Evolutionary conservation across 2,888 invertebrate species (phyloP).

Genomic region (Erebia ligea): DNA sequence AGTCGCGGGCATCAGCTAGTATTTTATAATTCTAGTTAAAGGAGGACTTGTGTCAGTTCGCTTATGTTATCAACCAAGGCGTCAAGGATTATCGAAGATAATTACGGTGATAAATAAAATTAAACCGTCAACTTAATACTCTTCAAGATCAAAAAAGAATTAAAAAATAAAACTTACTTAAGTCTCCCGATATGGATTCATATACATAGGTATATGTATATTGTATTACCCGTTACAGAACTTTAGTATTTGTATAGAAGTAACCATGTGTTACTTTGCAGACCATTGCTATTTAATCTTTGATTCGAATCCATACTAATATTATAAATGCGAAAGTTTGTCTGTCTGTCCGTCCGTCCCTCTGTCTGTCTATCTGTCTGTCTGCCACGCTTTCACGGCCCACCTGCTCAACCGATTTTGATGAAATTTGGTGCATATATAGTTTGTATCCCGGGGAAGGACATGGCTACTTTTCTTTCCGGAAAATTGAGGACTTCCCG

Average conservation of each 20-base stretch:
- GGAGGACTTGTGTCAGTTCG: constrained; percentile 24
- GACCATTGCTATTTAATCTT: background rate
- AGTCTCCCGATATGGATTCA: background rate
- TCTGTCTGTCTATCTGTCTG: no score
- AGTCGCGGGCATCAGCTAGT: no score
- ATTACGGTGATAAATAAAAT: constrained; percentile 19
- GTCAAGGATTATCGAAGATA: constrained; percentile 24
- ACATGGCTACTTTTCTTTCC: no score
- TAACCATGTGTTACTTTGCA: background rate
- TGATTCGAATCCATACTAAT: background rate
- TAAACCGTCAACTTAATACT: background rate
- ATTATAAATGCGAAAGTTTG: no score
- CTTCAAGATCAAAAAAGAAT: constrained; percentile 7
- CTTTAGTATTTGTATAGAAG: background rate
- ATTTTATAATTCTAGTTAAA: constrained; percentile 28
- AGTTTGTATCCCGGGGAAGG: no score
- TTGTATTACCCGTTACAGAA: constrained; percentile 1
- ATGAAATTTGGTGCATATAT: no score
- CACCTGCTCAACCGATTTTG: no score
- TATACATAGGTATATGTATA: no score
- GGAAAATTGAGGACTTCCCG: no score
- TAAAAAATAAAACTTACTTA: constrained; percentile 2
- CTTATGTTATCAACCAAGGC: constrained; percentile 28
- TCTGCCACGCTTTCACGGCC: no score
- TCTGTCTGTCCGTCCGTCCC: no score